Evolutionary conservation across 2,888 invertebrate species (phyloP).

Genomic region (Chymomyza procnemis): DNA sequence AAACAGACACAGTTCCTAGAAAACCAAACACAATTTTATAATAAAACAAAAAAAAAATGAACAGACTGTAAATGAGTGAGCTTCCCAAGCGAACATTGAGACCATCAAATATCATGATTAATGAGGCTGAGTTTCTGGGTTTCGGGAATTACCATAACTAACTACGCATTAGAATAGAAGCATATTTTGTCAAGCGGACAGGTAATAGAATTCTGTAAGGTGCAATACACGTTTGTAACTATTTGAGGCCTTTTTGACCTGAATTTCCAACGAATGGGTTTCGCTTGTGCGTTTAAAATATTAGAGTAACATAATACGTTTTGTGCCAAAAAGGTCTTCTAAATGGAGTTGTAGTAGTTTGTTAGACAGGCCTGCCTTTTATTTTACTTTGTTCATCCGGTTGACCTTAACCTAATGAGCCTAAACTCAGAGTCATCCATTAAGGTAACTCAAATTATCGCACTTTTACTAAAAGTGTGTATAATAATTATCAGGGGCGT

Average conservation of each 20-base stretch:
- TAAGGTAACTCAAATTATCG: too few species aligned
- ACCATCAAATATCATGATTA: background rate
- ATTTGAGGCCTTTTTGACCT: background rate
- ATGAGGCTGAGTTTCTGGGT: background rate
- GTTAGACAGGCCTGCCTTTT: too few species aligned
- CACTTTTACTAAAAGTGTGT: too few species aligned
- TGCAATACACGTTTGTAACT: background rate
- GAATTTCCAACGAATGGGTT: background rate
- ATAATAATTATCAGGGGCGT: too few species aligned
- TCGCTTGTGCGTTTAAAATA: background rate
- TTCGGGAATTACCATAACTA: background rate
- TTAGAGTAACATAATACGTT: background rate
- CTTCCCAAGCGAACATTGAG: background rate
- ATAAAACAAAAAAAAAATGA: conserved; percentile 25
- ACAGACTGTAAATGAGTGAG: conserved; percentile 38
- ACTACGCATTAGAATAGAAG: background rate
- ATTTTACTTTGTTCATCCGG: background rate
- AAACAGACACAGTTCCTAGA: conserved; percentile 14
- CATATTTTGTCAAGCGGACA: background rate
- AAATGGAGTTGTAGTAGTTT: background rate
- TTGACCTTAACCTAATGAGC: background rate
- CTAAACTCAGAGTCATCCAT: too few species aligned
- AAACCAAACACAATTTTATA: conserved; percentile 17
- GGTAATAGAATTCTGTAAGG: background rate
- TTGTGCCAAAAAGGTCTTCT: background rate